Evolutionary conservation across 1,140 invertebrate genomes (phyloP).

Genomic region (Vanessa atalanta): DNA sequence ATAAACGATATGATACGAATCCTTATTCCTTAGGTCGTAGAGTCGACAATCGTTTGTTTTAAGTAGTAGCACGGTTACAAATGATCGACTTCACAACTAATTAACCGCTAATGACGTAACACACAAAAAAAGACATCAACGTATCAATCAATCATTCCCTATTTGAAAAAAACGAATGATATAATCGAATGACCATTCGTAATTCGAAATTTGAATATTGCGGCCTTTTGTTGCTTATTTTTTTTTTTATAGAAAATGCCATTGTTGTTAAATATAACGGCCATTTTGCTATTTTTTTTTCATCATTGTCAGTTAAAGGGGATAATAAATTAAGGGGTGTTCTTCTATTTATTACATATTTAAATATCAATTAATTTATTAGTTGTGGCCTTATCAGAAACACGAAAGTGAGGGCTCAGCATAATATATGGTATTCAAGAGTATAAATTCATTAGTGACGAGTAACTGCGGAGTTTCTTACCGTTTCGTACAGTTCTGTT

Average conservation of each 20-base stretch:
- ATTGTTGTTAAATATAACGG: constrained; percentile 1
- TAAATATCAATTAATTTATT: no score
- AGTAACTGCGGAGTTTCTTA: no score
- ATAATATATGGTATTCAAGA: no score
- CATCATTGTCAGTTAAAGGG: no score
- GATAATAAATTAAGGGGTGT: no score
- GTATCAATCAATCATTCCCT: constrained; percentile 72
- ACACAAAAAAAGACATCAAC: constrained; percentile 73
- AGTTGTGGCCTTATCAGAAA: no score
- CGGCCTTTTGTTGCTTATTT: constrained; percentile 57
- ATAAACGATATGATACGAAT: neutral
- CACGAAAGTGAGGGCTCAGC: no score
- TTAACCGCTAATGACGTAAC: constrained; percentile 75
- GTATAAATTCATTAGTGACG: no score
- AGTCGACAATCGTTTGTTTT: constrained; percentile 2
- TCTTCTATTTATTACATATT: no score
- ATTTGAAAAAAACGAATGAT: constrained; percentile 52
- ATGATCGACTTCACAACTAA: constrained; percentile 73
- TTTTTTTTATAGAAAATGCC: constrained; percentile 14
- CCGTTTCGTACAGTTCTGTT: no score
- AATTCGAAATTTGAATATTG: constrained; percentile 75
- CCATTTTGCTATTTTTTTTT: neutral
- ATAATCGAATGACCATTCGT: constrained; percentile 60
- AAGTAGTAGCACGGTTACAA: constrained; percentile 49
- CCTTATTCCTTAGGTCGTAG: neutral